Percentiles rank a stretch among this genome's conserved stretches.
phyloP scores from a whole-genome alignment of 2,797 vertebrate genomes.

The Cryptoblepharus egeriae region DNA sequence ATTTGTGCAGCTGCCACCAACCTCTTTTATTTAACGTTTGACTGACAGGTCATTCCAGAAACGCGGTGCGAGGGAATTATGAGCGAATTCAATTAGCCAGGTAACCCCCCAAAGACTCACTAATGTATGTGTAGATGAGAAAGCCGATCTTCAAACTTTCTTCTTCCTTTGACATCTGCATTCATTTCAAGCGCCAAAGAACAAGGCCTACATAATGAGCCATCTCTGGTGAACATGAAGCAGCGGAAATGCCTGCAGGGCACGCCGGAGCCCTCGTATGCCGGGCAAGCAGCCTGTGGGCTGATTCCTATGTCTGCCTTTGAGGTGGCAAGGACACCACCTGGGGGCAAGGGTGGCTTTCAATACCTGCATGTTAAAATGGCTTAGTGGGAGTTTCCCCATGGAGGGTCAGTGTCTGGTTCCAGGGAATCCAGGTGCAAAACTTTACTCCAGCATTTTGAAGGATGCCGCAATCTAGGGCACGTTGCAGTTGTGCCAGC shows the following conservation, averaged over 20 bases:
- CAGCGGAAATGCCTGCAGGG: background rate
- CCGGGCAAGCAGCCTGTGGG: background rate
- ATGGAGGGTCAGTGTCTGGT: too few relatives aligned
- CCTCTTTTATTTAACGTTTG: constrained; percentile 49
- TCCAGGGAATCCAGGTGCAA: too few relatives aligned
- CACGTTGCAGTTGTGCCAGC: too few relatives aligned
- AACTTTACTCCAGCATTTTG: too few relatives aligned
- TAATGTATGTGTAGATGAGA: constrained; percentile 53
- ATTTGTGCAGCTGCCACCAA: constrained; percentile 55
- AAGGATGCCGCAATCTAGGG: too few relatives aligned
- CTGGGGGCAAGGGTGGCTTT: background rate
- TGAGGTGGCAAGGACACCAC: background rate
- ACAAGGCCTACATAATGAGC: constrained; percentile 34
- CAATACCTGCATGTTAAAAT: background rate
- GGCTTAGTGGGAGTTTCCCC: background rate
- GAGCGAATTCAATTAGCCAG: constrained; percentile 64
- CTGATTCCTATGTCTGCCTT: background rate
- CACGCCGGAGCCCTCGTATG: background rate
- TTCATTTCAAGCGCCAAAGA: constrained; percentile 49
- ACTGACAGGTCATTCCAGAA: constrained; percentile 53
- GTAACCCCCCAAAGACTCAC: constrained; percentile 62
- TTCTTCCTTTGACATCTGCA: constrained; percentile 27
- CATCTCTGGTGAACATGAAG: background rate
- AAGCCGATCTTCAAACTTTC: constrained; percentile 43
- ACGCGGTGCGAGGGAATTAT: constrained; percentile 41